phyloP scores from a whole-genome alignment of 2,888 invertebrate genomes.

The Polymixis lichenea region DNA sequence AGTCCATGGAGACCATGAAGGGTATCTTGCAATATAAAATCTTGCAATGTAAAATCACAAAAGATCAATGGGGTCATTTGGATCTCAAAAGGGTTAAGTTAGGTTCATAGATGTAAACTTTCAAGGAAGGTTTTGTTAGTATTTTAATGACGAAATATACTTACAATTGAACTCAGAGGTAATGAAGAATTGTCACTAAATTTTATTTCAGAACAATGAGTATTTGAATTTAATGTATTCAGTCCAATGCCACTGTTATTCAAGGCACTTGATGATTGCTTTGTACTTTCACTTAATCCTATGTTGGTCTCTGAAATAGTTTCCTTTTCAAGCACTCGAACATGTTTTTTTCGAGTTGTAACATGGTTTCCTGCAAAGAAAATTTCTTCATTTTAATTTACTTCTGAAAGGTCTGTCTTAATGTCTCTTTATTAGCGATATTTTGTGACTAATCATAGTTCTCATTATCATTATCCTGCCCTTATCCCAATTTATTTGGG shows the following conservation, averaged over 20 bases:
- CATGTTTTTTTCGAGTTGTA: constrained; percentile 70
- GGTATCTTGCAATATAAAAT: too few relatives aligned
- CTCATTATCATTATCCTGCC: too few relatives aligned
- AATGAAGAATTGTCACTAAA: constrained; percentile 57
- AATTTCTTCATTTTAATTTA: not conserved
- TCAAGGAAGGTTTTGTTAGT: constrained; percentile 12
- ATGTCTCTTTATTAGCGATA: not conserved
- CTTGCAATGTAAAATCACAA: constrained; percentile 2
- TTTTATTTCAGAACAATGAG: constrained; percentile 52
- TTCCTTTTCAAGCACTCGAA: constrained; percentile 69
- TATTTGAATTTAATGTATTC: constrained; percentile 44
- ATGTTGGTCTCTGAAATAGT: constrained; percentile 51
- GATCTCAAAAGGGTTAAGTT: constrained; percentile 1
- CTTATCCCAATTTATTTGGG: too few relatives aligned
- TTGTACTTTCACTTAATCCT: constrained; percentile 41
- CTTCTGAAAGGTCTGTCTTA: not conserved
- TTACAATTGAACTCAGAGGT: constrained; percentile 67
- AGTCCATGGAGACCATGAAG: not conserved
- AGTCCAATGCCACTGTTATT: constrained; percentile 39
- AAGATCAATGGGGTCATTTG: not conserved
- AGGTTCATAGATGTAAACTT: not conserved
- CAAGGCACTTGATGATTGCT: constrained; percentile 35
- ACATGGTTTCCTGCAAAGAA: constrained; percentile 72
- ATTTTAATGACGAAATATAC: constrained; percentile 37
- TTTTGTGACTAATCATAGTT: not conserved